phyloP scores from a whole-genome alignment of 2,113 vertebrate species.

The Nesospiza acunhae region DNA sequence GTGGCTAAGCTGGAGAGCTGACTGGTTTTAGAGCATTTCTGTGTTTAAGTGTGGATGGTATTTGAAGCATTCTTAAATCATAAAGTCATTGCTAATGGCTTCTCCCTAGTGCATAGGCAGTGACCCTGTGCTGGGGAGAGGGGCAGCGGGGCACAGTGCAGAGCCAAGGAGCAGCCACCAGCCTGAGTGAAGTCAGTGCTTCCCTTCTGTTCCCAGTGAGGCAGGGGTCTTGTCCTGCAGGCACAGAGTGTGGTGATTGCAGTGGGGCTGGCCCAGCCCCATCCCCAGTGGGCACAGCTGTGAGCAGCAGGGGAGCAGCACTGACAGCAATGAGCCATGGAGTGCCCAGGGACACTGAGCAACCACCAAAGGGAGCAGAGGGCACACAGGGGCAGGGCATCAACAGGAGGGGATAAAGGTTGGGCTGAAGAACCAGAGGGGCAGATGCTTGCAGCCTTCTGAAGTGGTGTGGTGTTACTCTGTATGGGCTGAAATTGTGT shows the following conservation, averaged over 20 bases:
- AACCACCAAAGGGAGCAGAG: background rate
- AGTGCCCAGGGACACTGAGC: background rate
- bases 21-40: background rate
- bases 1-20: background rate
- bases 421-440: background rate
- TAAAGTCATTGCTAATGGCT: background rate
- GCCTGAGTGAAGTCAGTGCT: background rate
- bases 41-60: background rate
- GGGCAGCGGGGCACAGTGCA: background rate
- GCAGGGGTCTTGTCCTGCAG: background rate
- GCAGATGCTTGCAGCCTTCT: background rate
- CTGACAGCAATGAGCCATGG: background rate
- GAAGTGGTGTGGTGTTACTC: background rate
- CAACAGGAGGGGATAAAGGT: accelerated
- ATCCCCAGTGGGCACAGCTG: background rate
- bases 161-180: background rate
- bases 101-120: accelerated
- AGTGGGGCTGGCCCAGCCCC: background rate
- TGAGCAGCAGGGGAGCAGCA: background rate
- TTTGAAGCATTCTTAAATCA: background rate
- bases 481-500: background rate
- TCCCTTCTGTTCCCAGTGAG: background rate
- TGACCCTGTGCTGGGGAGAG: background rate
- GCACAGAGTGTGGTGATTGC: background rate
- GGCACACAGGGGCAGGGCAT: background rate